phyloP scores from a whole-genome alignment of 2,888 invertebrate species.

The Drosophila kambysellisi region DNA sequence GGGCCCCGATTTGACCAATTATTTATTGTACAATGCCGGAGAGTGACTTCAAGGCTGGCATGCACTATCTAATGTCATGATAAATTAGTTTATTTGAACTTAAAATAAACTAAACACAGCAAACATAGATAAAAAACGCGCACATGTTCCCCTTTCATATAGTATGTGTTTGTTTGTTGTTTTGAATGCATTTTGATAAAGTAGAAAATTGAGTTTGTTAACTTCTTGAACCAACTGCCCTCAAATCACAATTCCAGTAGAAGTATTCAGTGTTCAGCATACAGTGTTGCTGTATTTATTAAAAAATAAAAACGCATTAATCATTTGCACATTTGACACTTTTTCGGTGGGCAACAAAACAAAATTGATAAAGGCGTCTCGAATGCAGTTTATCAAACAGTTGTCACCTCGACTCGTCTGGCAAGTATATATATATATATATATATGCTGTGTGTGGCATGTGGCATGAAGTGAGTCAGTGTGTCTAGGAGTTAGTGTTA shows the following conservation, averaged over 20 bases:
- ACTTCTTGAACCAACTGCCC: slow-evolving; percentile 62
- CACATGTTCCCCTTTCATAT: slow-evolving; percentile 68
- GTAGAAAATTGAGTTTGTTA: slow-evolving; percentile 75
- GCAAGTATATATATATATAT: neutral
- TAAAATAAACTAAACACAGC: slow-evolving; percentile 58
- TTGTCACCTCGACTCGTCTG: slow-evolving; percentile 44
- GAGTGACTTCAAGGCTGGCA: slow-evolving; percentile 65
- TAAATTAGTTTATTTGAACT: slow-evolving; percentile 74
- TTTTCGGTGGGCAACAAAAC: slow-evolving; percentile 50
- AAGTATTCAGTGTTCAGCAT: slow-evolving; percentile 24
- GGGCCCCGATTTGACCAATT: slow-evolving; percentile 54
- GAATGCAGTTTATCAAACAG: slow-evolving; percentile 67
- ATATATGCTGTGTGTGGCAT: slow-evolving; percentile 8
- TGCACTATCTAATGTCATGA: slow-evolving; percentile 73
- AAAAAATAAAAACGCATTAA: slow-evolving; percentile 54
- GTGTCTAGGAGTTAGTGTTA: slow-evolving; percentile 6
- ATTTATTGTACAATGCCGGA: slow-evolving; percentile 49
- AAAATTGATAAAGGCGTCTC: slow-evolving; percentile 71
- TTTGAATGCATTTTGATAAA: slow-evolving; percentile 71
- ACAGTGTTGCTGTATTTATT: neutral
- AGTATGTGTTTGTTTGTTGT: neutral
- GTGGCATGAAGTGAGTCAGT: slow-evolving; percentile 22
- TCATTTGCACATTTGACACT: slow-evolving; percentile 67
- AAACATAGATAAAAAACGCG: slow-evolving; percentile 31
- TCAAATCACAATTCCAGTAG: slow-evolving; percentile 21